phyloP scores from a whole-genome alignment of 2,888 invertebrate genomes.

The Caenorhabditis virilis region DNA sequence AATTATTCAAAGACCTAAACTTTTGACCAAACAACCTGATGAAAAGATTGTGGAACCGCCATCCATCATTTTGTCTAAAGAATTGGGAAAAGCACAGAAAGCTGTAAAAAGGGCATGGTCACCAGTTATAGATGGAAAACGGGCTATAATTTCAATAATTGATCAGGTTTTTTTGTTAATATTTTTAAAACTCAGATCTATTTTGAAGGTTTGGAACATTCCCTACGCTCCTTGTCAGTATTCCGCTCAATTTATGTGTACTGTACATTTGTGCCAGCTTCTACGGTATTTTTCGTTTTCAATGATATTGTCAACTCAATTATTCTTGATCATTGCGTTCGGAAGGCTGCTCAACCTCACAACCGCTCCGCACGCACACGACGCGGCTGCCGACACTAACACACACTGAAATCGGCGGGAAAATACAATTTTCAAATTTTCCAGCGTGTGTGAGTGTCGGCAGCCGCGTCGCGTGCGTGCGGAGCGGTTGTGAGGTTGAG shows the following conservation, averaged over 20 bases:
- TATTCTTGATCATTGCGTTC: no score
- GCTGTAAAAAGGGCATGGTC: background rate
- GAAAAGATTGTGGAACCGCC: background rate
- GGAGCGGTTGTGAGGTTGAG: no score
- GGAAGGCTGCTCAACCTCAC: no score
- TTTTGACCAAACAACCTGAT: background rate
- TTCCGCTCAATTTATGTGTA: conserved; percentile 32
- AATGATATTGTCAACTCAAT: background rate
- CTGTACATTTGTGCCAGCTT: background rate
- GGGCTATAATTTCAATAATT: conserved; percentile 21
- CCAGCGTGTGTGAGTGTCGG: no score
- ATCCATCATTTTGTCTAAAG: background rate
- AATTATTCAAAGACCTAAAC: background rate
- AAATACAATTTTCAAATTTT: no score
- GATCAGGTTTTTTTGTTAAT: conserved; percentile 10
- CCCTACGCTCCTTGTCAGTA: conserved; percentile 33
- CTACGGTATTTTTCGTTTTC: background rate
- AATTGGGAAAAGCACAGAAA: no score
- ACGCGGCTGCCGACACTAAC: no score
- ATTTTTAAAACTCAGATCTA: background rate
- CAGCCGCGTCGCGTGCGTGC: no score
- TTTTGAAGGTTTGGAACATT: conserved; percentile 24
- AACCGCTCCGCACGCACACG: no score
- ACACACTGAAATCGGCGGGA: no score
- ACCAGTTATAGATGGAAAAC: conserved; percentile 25